Percentiles rank a stretch among this genome's conserved stretches.
These are phyloP conservation scores for Epinephelus fuscoguttatus DNA, from an alignment of 2,113 vertebrate genomes.

Conservation along the genomic window DNA sequence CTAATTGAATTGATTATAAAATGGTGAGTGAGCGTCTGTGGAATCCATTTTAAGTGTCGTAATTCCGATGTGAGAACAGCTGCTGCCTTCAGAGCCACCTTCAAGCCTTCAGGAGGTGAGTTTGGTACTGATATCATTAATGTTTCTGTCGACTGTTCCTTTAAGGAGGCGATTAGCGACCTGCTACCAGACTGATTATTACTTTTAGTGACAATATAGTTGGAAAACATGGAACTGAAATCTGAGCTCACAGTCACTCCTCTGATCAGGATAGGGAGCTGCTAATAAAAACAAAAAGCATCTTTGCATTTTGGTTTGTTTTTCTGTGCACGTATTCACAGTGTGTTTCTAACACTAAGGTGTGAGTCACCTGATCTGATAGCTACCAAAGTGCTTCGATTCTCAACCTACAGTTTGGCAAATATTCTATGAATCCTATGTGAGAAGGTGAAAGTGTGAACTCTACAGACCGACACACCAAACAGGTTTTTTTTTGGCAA, in stretches of 20 bases:
- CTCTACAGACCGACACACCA: conserved; percentile 19
- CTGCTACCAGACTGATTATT: conserved; percentile 13
- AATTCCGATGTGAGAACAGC: conserved; percentile 8
- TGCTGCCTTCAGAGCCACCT: neutral
- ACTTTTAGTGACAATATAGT: conserved; percentile 17
- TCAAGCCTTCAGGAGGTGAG: conserved; percentile 4
- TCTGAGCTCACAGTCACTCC: conserved; percentile 4
- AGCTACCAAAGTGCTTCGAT: conserved; percentile 49
- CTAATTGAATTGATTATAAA: neutral
- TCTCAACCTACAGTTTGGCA: conserved; percentile 51
- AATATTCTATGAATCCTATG: conserved; percentile 13
- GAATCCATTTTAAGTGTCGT: conserved; percentile 9
- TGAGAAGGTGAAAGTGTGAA: conserved; percentile 49
- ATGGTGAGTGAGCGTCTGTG: neutral
- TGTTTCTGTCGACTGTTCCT: conserved; percentile 28
- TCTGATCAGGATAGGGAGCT: neutral
- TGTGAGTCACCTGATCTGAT: conserved; percentile 53
- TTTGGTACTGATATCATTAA: conserved; percentile 18
- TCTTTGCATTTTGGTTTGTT: conserved; percentile 12
- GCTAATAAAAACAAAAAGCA: conserved; percentile 1
- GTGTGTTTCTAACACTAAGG: conserved; percentile 42
- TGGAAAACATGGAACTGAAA: conserved; percentile 7
- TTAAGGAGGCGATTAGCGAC: conserved; percentile 19
- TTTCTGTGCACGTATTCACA: conserved; percentile 58
- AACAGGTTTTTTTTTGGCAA: conserved; percentile 47